Evolutionary conservation across 1,140 invertebrate species (phyloP).

Genomic region (Pseudomyrmex pallidus): DNA sequence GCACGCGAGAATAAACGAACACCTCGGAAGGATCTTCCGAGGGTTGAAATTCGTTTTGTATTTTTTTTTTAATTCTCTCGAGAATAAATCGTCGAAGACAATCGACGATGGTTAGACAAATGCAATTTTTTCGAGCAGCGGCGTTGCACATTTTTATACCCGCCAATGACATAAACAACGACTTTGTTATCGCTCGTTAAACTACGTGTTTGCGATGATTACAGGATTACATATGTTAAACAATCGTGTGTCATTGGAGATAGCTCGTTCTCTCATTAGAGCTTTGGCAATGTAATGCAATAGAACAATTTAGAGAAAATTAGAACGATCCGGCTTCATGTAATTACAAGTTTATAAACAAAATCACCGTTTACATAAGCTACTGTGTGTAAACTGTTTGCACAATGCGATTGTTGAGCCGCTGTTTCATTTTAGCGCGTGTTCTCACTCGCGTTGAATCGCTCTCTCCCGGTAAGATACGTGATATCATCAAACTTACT

Average conservation of each 20-base stretch:
- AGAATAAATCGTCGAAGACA: background rate
- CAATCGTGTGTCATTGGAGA: background rate
- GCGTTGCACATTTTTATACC: background rate
- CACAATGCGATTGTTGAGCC: background rate
- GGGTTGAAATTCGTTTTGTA: background rate
- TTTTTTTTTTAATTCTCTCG: constrained; percentile 19
- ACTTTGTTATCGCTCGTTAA: background rate
- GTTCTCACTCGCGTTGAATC: background rate
- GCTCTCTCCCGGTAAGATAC: background rate
- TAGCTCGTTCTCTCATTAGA: background rate
- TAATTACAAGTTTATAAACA: background rate
- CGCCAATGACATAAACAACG: background rate
- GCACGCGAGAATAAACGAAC: constrained; percentile 40
- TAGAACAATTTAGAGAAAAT: background rate
- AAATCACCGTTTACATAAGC: constrained; percentile 7
- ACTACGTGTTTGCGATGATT: too few relatives aligned
- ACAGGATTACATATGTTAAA: background rate
- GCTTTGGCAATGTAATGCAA: background rate
- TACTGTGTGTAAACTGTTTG: constrained; percentile 9
- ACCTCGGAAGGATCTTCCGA: constrained; percentile 19
- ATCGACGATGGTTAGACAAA: background rate
- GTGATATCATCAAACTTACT: too few relatives aligned
- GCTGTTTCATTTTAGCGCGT: background rate
- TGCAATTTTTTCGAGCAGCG: background rate
- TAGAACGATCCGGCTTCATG: background rate